Base-by-base conservation (phyloP, 2,113 vertebrate genomes). In the Narcine bancroftii region DNA sequence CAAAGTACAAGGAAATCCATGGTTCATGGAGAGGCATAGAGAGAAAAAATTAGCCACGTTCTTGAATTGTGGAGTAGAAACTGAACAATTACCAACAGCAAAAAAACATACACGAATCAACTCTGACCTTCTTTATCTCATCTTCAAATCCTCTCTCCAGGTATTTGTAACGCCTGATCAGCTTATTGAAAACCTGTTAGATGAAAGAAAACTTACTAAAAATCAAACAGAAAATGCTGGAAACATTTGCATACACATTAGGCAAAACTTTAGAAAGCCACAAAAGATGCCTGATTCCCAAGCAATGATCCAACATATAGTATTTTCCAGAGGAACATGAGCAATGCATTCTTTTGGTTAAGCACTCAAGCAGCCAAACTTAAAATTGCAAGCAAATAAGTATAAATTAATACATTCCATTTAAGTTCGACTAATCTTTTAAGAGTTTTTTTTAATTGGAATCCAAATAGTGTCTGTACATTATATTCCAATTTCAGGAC, bases 101-200 rank as follows among this genome's bases (percentile, higher is more conserved):
- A 81, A 50, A 81, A 45, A 79, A 10, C 0, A 0, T 81, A 33
- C 9, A 81, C 26, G 11, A 92, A 92, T 33, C 39, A 45, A 72
- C 0, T 92, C 95, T 93, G 95, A 99, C 99, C 97, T 99, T 99
- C 96, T 99, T 99, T 93, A 99, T 98, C 96, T 99, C 99, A 95
- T 99, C 99, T 95, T 99, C 99, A 95, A 99, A 99, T 93, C 98
- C 98, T 96, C 99, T 99, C 96, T 99, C 99, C 97, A 99, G 96
- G 96, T 99, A 99, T 95, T 99, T 99, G 96, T 99, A 99, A 96
- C 98, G 98, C 96, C 98, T 97, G 97, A 99, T 99, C 95, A 99
- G 96, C 96, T 99, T 99, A 97, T 99, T 99, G 97, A 99, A 99
- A 97, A 99, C 98, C 99, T 99, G 50, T 1, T 60, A 92, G 89